These are phyloP conservation scores for Trimorus sp. DNA, from an alignment of 2,888 invertebrate species.

Conservation along the genomic window DNA sequence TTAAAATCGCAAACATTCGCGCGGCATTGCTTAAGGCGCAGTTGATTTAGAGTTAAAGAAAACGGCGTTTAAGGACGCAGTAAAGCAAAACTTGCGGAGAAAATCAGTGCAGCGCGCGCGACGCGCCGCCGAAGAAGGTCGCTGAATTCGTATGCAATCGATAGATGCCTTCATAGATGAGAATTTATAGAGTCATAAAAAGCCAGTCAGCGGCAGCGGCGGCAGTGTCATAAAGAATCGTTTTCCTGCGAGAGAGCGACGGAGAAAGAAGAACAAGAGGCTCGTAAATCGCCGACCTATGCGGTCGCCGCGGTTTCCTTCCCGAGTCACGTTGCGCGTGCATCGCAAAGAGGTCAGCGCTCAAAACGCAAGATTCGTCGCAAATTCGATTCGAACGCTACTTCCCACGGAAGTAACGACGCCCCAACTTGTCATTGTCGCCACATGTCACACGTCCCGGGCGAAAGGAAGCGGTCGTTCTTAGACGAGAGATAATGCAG, in stretches of 20 bases:
- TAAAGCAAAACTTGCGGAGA: slow-evolving; percentile 59
- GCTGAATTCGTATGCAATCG: slow-evolving; percentile 69
- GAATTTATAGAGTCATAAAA: slow-evolving; percentile 79
- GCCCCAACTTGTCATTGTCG: slow-evolving; percentile 22
- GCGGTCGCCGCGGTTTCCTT: slow-evolving; percentile 77
- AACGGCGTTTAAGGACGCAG: slow-evolving; percentile 47
- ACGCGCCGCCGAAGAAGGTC: slow-evolving; percentile 44
- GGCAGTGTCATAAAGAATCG: slow-evolving; percentile 74
- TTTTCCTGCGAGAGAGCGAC: slow-evolving; percentile 63
- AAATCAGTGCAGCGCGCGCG: slow-evolving; percentile 49
- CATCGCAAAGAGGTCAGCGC: slow-evolving; percentile 66
- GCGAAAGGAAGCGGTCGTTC: slow-evolving; percentile 33
- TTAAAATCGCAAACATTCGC: slow-evolving; percentile 48
- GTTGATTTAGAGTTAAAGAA: slow-evolving; percentile 59
- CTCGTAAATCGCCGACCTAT: slow-evolving; percentile 77
- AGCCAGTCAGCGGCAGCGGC: slow-evolving; percentile 61
- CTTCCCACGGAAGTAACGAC: slow-evolving; percentile 62
- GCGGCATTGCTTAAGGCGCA: slow-evolving; percentile 42
- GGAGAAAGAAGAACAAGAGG: slow-evolving; percentile 66
- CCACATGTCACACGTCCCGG: slow-evolving; percentile 56
- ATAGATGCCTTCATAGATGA: slow-evolving; percentile 72
- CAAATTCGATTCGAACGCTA: slow-evolving; percentile 49
- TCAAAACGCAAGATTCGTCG: slow-evolving; percentile 51
- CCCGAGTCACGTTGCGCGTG: slow-evolving; percentile 70
- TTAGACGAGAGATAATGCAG: slow-evolving; percentile 32